Conservation (phyloP, 2,797 vertebrate genomes). For the Gymnothorax reevesii region DNA sequence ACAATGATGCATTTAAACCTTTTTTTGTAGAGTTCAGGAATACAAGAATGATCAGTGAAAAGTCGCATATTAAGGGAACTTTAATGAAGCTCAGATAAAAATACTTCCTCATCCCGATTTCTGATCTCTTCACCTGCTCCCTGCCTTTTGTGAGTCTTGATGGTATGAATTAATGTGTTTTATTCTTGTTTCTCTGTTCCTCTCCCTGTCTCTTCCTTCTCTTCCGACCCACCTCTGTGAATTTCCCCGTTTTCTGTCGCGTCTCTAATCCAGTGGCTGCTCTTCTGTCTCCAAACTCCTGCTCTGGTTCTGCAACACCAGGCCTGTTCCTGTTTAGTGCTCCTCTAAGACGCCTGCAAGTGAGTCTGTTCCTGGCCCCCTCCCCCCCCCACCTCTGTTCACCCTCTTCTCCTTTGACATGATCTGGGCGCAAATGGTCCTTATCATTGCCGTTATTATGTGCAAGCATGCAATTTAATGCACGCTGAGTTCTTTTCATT, state of each 20-base stretch:
- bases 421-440: neutral
- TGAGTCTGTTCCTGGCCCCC: constrained; percentile 62
- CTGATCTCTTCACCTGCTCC: neutral
- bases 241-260: constrained; percentile 51
- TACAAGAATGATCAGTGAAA: too few species aligned
- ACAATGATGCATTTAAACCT: too few species aligned
- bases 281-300: constrained; percentile 93
- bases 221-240: constrained; percentile 53
- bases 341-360: constrained; percentile 73
- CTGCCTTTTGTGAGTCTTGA: constrained; percentile 19
- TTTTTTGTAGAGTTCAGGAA: too few species aligned
- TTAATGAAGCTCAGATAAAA: neutral
- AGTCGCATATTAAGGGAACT: too few species aligned
- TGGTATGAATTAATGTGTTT: constrained; percentile 57
- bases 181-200: constrained; percentile 47
- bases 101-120: neutral
- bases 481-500: neutral
- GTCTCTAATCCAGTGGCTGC: constrained; percentile 80
- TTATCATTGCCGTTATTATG: neutral
- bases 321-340: constrained; percentile 90
- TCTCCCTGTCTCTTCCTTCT: constrained; percentile 48
- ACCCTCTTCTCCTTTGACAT: neutral
- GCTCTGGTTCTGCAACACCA: constrained; percentile 93
- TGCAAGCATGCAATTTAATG: neutral
- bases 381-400: neutral